A percentile compares a stretch with the other conserved stretches of the same genome.
Conservation (phyloP, 2,888 invertebrate species). For the Cyrtodaria siliqua region DNA sequence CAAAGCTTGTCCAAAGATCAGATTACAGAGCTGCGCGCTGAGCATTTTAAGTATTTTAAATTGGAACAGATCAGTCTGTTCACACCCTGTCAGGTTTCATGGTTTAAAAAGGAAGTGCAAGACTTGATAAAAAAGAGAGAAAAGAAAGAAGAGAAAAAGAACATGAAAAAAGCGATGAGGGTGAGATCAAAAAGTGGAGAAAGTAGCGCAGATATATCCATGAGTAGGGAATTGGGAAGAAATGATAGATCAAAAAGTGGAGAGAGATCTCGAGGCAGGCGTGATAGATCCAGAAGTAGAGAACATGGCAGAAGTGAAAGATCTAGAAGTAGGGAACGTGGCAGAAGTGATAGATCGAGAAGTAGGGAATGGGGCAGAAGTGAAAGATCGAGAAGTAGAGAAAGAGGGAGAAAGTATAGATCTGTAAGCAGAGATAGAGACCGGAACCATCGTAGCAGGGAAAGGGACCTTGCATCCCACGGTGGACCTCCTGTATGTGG, state of each 20-base stretch:
- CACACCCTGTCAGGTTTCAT: background rate
- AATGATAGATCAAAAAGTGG: background rate
- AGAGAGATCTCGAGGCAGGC: background rate
- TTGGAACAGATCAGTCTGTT: conserved; percentile 14
- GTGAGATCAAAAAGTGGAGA: background rate
- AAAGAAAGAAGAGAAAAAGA: background rate
- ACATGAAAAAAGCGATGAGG: background rate
- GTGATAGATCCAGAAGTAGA: no score
- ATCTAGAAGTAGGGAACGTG: background rate
- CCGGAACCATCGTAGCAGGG: no score
- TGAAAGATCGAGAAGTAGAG: no score
- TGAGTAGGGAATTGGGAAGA: background rate
- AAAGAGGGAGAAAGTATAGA: no score
- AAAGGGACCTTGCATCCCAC: background rate
- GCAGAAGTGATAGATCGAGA: background rate
- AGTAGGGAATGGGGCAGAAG: background rate
- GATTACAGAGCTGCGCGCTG: conserved; percentile 21
- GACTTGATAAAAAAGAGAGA: background rate
- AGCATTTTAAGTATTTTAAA: conserved; percentile 14
- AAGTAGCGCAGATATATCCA: background rate
- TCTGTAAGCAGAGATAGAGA: no score
- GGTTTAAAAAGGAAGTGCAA: background rate
- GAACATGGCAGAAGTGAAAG: background rate
- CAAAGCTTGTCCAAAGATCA: conserved; percentile 22
- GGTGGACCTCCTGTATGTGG: background rate